Percentiles rank a stretch among this genome's conserved stretches.
phyloP scores from a whole-genome alignment of 2,888 invertebrate species.

The Diloba caeruleocephala region DNA sequence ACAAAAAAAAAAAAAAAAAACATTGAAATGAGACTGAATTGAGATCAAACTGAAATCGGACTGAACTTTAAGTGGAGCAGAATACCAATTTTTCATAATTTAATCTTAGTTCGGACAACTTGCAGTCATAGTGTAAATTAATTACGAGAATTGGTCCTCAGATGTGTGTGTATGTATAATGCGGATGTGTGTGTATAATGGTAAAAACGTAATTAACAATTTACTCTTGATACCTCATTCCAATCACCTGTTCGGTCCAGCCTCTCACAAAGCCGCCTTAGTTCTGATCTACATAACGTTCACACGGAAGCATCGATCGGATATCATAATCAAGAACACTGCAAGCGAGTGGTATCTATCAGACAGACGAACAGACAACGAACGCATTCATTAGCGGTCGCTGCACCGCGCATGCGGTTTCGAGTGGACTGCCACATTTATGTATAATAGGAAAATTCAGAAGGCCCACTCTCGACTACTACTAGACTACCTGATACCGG shows the following conservation, averaged over 20 bases:
- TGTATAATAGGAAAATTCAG: constrained; percentile 4
- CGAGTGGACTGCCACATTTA: constrained; percentile 48
- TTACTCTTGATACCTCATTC: not conserved
- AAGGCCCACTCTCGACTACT: constrained; percentile 15
- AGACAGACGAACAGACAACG: constrained; percentile 59
- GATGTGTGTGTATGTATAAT: too few species aligned
- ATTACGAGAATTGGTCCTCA: too few species aligned
- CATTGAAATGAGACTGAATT: too few species aligned
- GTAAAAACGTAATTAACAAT: too few species aligned
- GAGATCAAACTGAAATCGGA: too few species aligned
- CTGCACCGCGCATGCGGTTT: constrained; percentile 60
- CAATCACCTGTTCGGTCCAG: constrained; percentile 1
- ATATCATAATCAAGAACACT: constrained; percentile 40
- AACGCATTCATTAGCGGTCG: constrained; percentile 66
- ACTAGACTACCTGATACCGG: too few species aligned
- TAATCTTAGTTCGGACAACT: too few species aligned
- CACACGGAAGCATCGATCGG: constrained; percentile 55
- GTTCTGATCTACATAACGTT: constrained; percentile 33
- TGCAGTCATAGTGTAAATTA: too few species aligned
- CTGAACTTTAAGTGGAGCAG: too few species aligned
- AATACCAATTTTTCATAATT: too few species aligned
- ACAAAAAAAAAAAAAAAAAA: too few species aligned
- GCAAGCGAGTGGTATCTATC: constrained; percentile 55
- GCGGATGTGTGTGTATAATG: too few species aligned
- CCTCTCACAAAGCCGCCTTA: not conserved